These are phyloP conservation scores for Sisor rabdophorus DNA, from an alignment of 2,113 vertebrate species.

Conservation along the genomic window DNA sequence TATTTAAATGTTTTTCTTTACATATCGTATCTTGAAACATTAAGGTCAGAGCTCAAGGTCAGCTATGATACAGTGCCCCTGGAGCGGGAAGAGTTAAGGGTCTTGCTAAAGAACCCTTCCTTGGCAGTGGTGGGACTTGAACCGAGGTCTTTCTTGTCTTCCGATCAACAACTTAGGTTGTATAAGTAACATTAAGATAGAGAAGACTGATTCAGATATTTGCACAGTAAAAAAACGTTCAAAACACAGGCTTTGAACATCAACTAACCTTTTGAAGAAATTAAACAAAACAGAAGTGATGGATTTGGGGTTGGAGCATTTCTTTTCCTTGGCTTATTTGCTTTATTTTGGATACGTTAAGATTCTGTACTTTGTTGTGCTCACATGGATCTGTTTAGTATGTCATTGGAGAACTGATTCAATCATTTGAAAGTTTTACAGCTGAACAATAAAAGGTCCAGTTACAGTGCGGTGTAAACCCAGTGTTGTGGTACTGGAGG, in stretches of 20 bases:
- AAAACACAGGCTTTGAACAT: background rate
- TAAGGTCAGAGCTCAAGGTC: too few species aligned
- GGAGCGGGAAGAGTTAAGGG: too few species aligned
- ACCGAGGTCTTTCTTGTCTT: too few species aligned
- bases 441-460: slow-evolving; percentile 30
- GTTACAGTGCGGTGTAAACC: slow-evolving; percentile 26
- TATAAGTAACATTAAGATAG: too few species aligned
- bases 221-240: background rate
- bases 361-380: background rate
- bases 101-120: too few species aligned
- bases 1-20: too few species aligned
- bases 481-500: slow-evolving; percentile 35
- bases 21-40: too few species aligned
- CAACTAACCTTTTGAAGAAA: slow-evolving; percentile 1
- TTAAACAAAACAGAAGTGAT: background rate
- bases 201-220: too few species aligned
- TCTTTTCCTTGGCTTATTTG: slow-evolving; percentile 2
- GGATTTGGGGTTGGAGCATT: slow-evolving; percentile 2
- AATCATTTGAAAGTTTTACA: slow-evolving; percentile 23
- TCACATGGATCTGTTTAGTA: slow-evolving; percentile 22
- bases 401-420: slow-evolving; percentile 33
- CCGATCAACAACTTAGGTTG: too few species aligned
- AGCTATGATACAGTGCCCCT: too few species aligned
- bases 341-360: slow-evolving; percentile 18
- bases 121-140: too few species aligned